phyloP scores from a whole-genome alignment of 1,140 invertebrate genomes.

The Hormaphis cornu region DNA sequence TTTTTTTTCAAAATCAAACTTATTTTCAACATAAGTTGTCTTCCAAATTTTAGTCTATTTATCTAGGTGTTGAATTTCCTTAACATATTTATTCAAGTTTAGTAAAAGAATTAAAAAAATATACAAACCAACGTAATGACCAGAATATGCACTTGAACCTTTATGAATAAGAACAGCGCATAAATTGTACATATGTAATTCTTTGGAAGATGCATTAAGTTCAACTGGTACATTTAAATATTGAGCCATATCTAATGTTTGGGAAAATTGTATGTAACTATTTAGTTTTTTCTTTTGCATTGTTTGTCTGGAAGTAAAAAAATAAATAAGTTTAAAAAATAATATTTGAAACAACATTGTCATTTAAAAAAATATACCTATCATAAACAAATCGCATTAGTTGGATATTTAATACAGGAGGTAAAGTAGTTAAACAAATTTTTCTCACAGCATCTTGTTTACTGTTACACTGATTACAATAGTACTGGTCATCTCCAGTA shows the following conservation, averaged over 20 bases:
- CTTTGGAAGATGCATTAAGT: constrained; percentile 42
- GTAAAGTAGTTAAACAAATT: constrained; percentile 51
- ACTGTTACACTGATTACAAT: constrained; percentile 51
- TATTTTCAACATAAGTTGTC: no score
- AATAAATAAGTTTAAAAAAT: neutral
- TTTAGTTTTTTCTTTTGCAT: constrained; percentile 60
- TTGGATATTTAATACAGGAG: constrained; percentile 63
- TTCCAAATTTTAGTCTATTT: no score
- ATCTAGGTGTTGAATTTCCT: no score
- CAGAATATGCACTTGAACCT: constrained; percentile 57
- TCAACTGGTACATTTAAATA: constrained; percentile 35
- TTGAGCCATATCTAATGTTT: constrained; percentile 56
- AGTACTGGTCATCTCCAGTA: constrained; percentile 58
- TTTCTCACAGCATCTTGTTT: constrained; percentile 56
- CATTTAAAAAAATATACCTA: constrained; percentile 43
- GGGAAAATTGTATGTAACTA: constrained; percentile 56
- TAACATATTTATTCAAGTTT: no score
- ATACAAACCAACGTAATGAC: constrained; percentile 57
- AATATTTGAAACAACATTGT: neutral
- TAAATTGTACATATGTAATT: constrained; percentile 51
- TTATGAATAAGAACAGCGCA: constrained; percentile 59
- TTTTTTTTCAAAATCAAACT: no score
- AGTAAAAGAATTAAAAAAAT: no score
- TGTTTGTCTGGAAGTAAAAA: constrained; percentile 46
- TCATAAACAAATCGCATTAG: constrained; percentile 60